Evolutionary conservation across 2,113 vertebrate genomes (phyloP).

Genomic region (Hemicordylus capensis): DNA sequence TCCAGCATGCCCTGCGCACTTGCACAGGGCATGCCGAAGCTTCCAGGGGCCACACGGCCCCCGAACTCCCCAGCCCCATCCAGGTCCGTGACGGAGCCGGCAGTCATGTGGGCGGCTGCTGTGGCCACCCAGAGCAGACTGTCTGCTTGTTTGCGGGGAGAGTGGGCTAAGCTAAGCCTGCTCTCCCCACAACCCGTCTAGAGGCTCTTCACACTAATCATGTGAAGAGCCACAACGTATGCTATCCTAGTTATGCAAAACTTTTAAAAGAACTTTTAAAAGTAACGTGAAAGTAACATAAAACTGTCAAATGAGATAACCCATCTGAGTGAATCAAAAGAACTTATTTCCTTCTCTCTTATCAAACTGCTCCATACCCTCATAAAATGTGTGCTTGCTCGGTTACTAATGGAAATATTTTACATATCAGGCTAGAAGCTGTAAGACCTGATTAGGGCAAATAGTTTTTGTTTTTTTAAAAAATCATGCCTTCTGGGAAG

Average conservation of each 20-base stretch:
- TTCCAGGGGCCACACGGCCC: no score
- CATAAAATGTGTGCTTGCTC: not conserved
- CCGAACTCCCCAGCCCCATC: no score
- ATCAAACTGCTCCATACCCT: not conserved
- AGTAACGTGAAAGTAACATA: not conserved
- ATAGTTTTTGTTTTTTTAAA: not conserved
- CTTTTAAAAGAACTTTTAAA: not conserved
- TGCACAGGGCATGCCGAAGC: no score
- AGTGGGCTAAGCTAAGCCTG: no score
- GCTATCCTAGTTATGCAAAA: not conserved
- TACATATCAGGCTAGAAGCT: not conserved
- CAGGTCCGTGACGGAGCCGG: no score
- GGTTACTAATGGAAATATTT: not conserved
- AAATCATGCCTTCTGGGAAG: not conserved
- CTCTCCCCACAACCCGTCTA: no score
- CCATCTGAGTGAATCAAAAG: not conserved
- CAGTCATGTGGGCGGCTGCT: no score
- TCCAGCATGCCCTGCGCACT: no score
- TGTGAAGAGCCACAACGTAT: not conserved
- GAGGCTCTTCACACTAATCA: not conserved
- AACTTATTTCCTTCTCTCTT: not conserved
- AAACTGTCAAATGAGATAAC: conserved; percentile 1
- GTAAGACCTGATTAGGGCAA: not conserved
- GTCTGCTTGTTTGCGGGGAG: no score
- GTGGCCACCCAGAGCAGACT: no score